Evolutionary conservation across 2,113 vertebrate genomes (phyloP), one percentile per base, ranked within the genome.

Genomic region (Notarius lentiginosus): DNA sequence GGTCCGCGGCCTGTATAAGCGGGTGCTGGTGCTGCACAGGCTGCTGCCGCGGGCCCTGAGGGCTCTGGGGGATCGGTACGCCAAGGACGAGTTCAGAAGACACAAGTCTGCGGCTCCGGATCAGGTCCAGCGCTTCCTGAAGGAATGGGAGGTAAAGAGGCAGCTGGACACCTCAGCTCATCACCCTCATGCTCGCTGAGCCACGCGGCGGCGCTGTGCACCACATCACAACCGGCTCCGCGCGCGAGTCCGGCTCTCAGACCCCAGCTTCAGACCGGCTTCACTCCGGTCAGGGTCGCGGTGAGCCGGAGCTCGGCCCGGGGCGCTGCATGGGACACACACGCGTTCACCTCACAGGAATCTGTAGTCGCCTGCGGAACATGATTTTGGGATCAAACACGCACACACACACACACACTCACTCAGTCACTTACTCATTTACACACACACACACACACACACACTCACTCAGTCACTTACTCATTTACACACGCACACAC

Each of bases 51-150:
- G 95, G 14, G 95, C 97, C 18, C 88, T 99, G 58, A 93, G 93
- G 85, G 94, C 94, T 12, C 92, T 99, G 22, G 97, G 97, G 0
- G 97, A 98, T 85, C 96, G 95, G 90, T 99, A 99, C 61, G 96
- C 97, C 79, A 96, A 95, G 89, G 97, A 97, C 73, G 97, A 98
- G 90, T 98, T 99, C 94, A 94, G 94, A 70, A 95, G 96, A 89
- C 96, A 97, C 88, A 96, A 92, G 85, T 51, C 47, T 0, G 95
- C 94, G 0, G 75, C 90, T 11, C 79, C 91, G 0, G 94, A 93
- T 10, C 96, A 97, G 80, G 95, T 90, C 55, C 92, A 89, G 87
- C 88, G 88, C 85, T 99, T 99, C 94, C 93, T 99, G 95, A 85
- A 83, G n/a, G 98, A 98, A 87, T 97, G 96, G 96, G 94, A 96